Base-by-base conservation (phyloP, 2,888 invertebrate species). In the Gymnosoma rotundatum region DNA sequence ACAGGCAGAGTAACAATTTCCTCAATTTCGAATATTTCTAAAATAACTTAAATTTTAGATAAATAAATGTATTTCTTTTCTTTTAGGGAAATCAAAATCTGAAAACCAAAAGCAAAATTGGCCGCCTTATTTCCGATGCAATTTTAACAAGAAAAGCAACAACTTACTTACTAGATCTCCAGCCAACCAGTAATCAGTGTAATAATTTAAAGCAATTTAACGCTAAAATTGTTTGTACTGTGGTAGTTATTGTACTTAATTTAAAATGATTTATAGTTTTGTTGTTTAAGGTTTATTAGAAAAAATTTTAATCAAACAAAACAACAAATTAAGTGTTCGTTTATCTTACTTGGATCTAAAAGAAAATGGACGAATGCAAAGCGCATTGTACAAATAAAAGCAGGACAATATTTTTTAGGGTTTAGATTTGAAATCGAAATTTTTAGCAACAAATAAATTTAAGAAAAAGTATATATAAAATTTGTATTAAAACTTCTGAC, bases 11-110 rank as follows among this genome's bases (percentile, higher is more conserved):
- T 45, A 78, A 83, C 83, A 83, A 78, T 83, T 83, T 83, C 83
- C 83, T 78, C 74, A 83, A 83, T 83, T 83, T 83, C 60, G 73
- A 74, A 78, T 83, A 83, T 83, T 83, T 83, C 74, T 83, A 78
- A 78, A 67, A 73, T 67, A 83, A 74, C 56, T 78, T 63, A 78
- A 83, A 38, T 74, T 76, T 67, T 61, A 73, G 76, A 82, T 72
- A 82, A 76, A 82, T 70, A 82, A 50, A 63, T 38, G 20, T 50
- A 4, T 48, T 64, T 73, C 42, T 52, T 74, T 1, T 20, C 20
- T 52, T 18, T 16, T 3, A 50, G 0, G 25, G 48, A 61, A 69
- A 52, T 61, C 12, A 52, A 69, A 52, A 50, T 52, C 67, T 52
- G 7, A 50, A 79, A 80, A 80, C 67, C 5, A 32, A 32, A 32